These are phyloP conservation scores for Columba livia DNA, from an alignment of 2,113 vertebrate genomes.

Conservation along the genomic window DNA sequence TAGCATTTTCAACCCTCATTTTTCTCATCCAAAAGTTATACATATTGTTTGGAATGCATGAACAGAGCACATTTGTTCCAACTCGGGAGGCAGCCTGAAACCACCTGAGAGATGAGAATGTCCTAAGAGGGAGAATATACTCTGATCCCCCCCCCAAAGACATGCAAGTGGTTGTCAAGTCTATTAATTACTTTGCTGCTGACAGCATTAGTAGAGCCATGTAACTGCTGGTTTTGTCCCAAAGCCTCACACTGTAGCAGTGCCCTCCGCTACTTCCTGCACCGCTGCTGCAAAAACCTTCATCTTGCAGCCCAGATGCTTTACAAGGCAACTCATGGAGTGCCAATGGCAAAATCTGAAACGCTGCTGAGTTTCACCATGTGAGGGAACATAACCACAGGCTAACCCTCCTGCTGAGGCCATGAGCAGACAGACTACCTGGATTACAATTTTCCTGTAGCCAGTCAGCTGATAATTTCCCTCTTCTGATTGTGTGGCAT, in stretches of 20 bases:
- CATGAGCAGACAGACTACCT: neutral
- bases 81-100: neutral
- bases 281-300: neutral
- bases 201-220: neutral
- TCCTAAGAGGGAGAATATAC: neutral
- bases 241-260: neutral
- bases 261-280: neutral
- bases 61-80: neutral
- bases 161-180: neutral
- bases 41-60: neutral
- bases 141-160: neutral
- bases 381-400: neutral
- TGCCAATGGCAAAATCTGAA: neutral
- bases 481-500: neutral
- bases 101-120: neutral
- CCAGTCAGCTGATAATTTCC: neutral
- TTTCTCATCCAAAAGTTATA: neutral
- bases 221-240: neutral
- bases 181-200: neutral
- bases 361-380: neutral
- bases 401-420: neutral
- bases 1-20: neutral
- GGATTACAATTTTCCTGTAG: neutral
- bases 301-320: fast-evolving
- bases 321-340: neutral